Evolutionary conservation across 2,888 invertebrate genomes (phyloP), one percentile per base, ranked within the genome.

Genomic region (Coleophora deauratella): DNA sequence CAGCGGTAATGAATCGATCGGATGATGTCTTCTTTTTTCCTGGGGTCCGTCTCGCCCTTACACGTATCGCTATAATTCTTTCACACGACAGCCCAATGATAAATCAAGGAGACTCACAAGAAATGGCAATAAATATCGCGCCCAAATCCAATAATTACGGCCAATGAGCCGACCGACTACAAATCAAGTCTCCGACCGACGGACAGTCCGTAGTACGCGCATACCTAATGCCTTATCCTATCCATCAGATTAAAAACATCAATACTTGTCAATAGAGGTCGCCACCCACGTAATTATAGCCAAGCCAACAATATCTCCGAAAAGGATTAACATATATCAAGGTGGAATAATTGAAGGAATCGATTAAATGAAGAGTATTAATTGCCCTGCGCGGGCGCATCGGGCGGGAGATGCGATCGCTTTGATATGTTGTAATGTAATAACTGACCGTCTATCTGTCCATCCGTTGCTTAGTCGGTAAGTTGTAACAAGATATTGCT

Each of bases 221-320:
- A 80, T 80, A 80, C 21, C 81, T 77, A 81, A 84, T 80, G 80
- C 69, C 76, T 77, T 79, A 80, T 80, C 84, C 84, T 82, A 81
- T 81, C n/a, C 81, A 82, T 85, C 81, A 80, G 84, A 85, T 85
- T 84, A 82, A 84, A 84, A 77, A 75, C 85, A 85, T 85, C 85
- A 81, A 85, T 85, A 82, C 79, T 76, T 82, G 84, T 81, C 85
- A 79, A 78, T 80, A 76, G 76, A 76, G 75, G 74, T 79, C 78
- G 75, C 80, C 84, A 80, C 84, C 84, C 82, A 82, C 77, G 79
- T 81, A 82, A 85, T 85, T 82, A 85, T 77, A 78, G 74, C 72
- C 78, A 74, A 38, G 31, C 31, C 11, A 31, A 31, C n/a, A 31
- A 11, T 27, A 38, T 38, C 31, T 31, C 58, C 66, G 65, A 71